Evolutionary conservation across 2,888 invertebrate genomes (phyloP).

Genomic region (Xylocampa areola): DNA sequence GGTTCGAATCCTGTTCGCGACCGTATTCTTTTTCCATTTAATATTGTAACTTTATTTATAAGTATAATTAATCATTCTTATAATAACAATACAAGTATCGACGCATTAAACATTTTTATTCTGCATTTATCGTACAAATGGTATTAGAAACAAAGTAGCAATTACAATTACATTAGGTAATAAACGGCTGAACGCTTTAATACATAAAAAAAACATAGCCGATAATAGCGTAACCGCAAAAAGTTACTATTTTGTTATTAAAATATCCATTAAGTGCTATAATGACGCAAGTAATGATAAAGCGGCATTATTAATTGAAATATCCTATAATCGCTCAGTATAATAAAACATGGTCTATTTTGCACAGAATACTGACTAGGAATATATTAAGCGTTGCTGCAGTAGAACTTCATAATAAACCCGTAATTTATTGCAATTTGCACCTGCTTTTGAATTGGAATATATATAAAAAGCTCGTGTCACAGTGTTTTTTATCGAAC

Average conservation of each 20-base stretch:
- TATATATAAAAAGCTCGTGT: too few species aligned
- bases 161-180: conserved; percentile 4
- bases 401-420: conserved; percentile 1
- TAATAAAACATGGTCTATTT: conserved; percentile 39
- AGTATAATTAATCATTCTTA: too few species aligned
- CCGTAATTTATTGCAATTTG: conserved; percentile 21
- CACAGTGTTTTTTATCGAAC: too few species aligned
- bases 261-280: conserved; percentile 21
- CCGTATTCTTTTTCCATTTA: too few species aligned
- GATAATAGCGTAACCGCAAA: conserved; percentile 41
- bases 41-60: too few species aligned
- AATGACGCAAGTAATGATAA: conserved; percentile 47
- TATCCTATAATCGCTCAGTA: conserved; percentile 21
- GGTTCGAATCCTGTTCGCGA: too few species aligned
- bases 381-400: neutral
- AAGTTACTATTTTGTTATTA: conserved; percentile 43
- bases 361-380: conserved; percentile 13
- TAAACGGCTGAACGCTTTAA: conserved; percentile 39
- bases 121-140: conserved; percentile 11
- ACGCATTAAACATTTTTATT: conserved; percentile 3
- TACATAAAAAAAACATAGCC: conserved; percentile 26
- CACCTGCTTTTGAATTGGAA: conserved; percentile 22
- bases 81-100: too few species aligned
- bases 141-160: conserved; percentile 9
- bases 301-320: conserved; percentile 32